Percentiles rank a stretch among this genome's conserved stretches.
Evolutionary conservation across 2,113 vertebrate species (phyloP).

Genomic region (Heptranchias perlo): DNA sequence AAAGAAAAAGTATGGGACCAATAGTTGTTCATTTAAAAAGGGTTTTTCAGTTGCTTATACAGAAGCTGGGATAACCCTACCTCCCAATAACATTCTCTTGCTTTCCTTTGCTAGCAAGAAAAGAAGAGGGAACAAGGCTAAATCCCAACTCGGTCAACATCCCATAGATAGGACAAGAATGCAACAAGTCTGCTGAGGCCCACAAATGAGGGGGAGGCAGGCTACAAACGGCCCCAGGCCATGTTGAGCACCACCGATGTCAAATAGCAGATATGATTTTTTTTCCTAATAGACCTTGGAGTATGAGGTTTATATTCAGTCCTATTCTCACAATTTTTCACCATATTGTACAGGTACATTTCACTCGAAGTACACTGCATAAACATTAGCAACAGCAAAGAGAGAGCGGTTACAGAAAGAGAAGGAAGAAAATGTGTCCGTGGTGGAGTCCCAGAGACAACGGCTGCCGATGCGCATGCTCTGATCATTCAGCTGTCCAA

Average conservation of each 20-base stretch:
- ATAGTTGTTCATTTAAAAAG: neutral
- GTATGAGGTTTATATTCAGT: neutral
- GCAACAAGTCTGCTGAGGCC: neutral
- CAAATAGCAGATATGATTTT: neutral
- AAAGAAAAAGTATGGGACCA: neutral
- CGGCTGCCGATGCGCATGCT: constrained; percentile 73
- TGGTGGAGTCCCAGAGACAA: constrained; percentile 75
- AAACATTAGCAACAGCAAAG: constrained; percentile 74
- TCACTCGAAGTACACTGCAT: constrained; percentile 73
- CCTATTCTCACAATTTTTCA: neutral
- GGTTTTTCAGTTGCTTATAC: neutral
- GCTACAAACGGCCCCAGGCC: neutral
- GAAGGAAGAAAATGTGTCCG: constrained; percentile 63
- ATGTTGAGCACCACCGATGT: neutral
- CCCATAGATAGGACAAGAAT: neutral
- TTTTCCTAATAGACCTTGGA: neutral
- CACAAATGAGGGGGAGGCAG: neutral
- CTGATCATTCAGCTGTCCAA: constrained; percentile 71
- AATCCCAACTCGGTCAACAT: neutral
- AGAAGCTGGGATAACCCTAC: neutral
- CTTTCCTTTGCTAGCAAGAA: neutral
- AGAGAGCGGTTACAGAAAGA: constrained; percentile 76
- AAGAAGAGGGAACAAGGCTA: neutral
- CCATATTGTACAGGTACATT: neutral
- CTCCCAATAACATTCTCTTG: neutral